These are phyloP conservation scores for Siniperca knerii DNA, from an alignment of 2,113 vertebrate genomes.

Conservation along the genomic window DNA sequence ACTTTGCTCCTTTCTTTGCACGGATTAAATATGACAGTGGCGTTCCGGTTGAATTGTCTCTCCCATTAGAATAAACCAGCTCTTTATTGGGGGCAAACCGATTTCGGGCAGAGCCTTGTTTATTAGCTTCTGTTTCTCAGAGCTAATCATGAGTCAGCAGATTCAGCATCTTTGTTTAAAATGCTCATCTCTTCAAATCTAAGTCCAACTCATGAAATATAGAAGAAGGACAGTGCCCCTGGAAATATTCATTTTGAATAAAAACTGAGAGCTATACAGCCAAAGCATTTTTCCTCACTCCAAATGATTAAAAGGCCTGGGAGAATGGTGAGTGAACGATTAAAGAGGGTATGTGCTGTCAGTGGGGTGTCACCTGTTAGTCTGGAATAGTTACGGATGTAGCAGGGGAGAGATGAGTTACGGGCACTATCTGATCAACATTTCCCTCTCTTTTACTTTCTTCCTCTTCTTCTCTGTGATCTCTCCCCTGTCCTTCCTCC, in stretches of 20 bases:
- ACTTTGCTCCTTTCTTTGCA: constrained; percentile 33
- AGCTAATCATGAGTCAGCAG: constrained; percentile 73
- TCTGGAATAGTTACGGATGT: constrained; percentile 28
- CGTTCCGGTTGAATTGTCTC: constrained; percentile 61
- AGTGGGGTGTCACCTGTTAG: constrained; percentile 45
- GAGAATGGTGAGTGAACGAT: constrained; percentile 43
- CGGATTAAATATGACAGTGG: constrained; percentile 67
- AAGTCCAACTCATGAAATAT: constrained; percentile 54
- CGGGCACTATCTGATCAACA: constrained; percentile 33
- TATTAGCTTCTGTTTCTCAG: constrained; percentile 66
- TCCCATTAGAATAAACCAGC: constrained; percentile 64
- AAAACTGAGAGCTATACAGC: constrained; percentile 27
- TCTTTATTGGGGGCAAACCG: constrained; percentile 74
- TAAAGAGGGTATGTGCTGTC: constrained; percentile 38
- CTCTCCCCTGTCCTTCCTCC: constrained; percentile 8
- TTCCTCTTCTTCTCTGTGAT: constrained; percentile 30
- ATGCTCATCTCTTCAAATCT: constrained; percentile 25
- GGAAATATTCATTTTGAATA: constrained; percentile 53
- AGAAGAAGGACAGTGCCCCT: constrained; percentile 22
- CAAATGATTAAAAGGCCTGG: constrained; percentile 41
- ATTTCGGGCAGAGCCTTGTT: constrained; percentile 70
- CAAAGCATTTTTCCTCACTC: constrained; percentile 34
- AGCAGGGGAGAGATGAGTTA: constrained; percentile 24
- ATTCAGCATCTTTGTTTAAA: constrained; percentile 52
- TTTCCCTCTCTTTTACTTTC: constrained; percentile 34